phyloP scores from a whole-genome alignment of 2,113 vertebrate species.

The Acanthisitta chloris region DNA sequence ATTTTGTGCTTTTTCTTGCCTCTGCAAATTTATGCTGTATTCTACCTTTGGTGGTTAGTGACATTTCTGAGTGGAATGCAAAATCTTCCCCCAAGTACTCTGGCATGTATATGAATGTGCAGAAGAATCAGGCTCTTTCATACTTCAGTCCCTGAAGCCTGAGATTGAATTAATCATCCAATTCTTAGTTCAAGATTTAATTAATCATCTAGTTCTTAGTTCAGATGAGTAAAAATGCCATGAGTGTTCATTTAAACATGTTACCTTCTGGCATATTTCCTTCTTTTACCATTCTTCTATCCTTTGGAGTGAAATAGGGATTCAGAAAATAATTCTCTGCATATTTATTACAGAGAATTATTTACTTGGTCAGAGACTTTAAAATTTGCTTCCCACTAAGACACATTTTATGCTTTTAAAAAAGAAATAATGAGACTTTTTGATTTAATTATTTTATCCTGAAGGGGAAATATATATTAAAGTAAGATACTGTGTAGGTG shows the following conservation, averaged over 20 bases:
- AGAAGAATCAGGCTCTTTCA: background rate
- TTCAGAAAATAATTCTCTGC: background rate
- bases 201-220: background rate
- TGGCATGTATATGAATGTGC: background rate
- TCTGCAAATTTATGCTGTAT: background rate
- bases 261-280: background rate
- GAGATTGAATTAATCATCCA: background rate
- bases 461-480: background rate
- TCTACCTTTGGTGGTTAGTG: background rate
- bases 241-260: background rate
- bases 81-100: background rate
- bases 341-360: slow-evolving; percentile 1
- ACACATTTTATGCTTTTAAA: background rate
- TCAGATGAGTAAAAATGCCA: background rate
- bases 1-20: background rate
- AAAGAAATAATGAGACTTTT: slow-evolving; percentile 12
- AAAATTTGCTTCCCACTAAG: background rate
- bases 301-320: background rate
- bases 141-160: background rate
- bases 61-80: background rate
- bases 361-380: background rate
- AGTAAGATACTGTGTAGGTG: background rate
- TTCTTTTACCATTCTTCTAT: background rate
- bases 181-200: background rate
- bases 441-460: background rate